phyloP scores from a whole-genome alignment of 2,888 invertebrate species.

The Cosmopolites sordidus region DNA sequence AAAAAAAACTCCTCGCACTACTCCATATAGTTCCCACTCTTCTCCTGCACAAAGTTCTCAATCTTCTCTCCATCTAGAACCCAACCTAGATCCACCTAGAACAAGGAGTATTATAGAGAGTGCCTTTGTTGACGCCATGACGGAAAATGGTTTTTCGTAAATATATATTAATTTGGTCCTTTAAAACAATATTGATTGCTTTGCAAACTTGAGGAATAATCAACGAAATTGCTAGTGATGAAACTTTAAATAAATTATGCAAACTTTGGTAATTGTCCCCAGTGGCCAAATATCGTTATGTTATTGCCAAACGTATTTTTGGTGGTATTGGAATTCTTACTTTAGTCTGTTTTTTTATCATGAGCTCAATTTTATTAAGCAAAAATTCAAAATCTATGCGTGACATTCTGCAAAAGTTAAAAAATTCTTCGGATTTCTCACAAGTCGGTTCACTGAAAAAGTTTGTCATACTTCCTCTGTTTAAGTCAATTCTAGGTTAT shows the following conservation, averaged over 20 bases:
- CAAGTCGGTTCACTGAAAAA: constrained; percentile 7
- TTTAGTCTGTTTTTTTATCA: constrained; percentile 13
- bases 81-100: too few species aligned
- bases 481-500: constrained; percentile 3
- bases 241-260: constrained; percentile 18
- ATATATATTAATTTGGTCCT: too few species aligned
- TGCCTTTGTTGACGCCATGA: too few species aligned
- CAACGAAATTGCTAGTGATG: constrained; percentile 10
- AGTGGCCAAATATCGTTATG: too few species aligned
- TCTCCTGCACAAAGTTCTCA: constrained; percentile 8
- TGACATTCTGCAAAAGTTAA: too few species aligned
- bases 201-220: too few species aligned
- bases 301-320: constrained; percentile 15
- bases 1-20: too few species aligned
- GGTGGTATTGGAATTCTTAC: constrained; percentile 14
- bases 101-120: too few species aligned
- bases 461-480: constrained; percentile 2
- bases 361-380: too few species aligned
- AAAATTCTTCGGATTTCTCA: too few species aligned
- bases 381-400: constrained; percentile 14
- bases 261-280: constrained; percentile 12
- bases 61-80: constrained; percentile 8
- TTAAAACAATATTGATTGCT: too few species aligned
- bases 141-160: neutral
- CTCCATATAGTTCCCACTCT: neutral